Base-by-base conservation (phyloP, 2,888 invertebrate species). In the Pteria penguin region DNA sequence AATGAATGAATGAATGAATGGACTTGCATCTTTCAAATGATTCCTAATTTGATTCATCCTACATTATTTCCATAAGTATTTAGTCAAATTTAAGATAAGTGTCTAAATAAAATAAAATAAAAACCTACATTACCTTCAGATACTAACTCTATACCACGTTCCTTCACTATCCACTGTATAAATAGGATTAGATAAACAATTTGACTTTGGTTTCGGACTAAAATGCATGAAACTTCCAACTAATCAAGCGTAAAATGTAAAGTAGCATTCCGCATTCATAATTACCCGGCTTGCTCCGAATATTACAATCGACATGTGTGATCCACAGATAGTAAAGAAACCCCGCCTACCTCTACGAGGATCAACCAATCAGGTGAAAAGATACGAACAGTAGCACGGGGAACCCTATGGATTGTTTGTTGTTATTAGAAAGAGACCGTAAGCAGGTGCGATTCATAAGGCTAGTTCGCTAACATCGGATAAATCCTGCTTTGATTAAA, bases 231-330 rank as follows among this genome's bases (percentile, higher is more conserved):
- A 45, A 45, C 45, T 45, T 45, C 18, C 45, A 14, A 18, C 45
- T 45, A 45, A 45, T 45, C 45, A 45, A 45, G 11, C 45, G 45
- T 8, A 45, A 45, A 45, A 45, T 45, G 45, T 45, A 45, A 8
- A 45, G 45, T 45, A 45, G 45, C 18, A 8, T 45, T 14, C 5
- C 8, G 45, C 18, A 24, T 65, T 65, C 65, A 65, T 65, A 65
- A 65, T 65, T 65, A 65, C 33, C 36, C 33, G 65, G 65, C 65
- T 24, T 36, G 36, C 65, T 65, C 65, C 45, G 26, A 36, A 33
- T 36, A 26, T 65, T 36, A 36, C 27, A 45, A 18, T 45, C 45
- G 45, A 8, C 45, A 45, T 31, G 65, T 65, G 65, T 27, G 32
- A 65, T 32, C 65, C 33, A 26, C 8, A 36, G 65, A 65, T 65